Evolutionary conservation across 2,797 vertebrate genomes (phyloP), one percentile per base, ranked within the genome.

Genomic region (Remorina albescens): DNA sequence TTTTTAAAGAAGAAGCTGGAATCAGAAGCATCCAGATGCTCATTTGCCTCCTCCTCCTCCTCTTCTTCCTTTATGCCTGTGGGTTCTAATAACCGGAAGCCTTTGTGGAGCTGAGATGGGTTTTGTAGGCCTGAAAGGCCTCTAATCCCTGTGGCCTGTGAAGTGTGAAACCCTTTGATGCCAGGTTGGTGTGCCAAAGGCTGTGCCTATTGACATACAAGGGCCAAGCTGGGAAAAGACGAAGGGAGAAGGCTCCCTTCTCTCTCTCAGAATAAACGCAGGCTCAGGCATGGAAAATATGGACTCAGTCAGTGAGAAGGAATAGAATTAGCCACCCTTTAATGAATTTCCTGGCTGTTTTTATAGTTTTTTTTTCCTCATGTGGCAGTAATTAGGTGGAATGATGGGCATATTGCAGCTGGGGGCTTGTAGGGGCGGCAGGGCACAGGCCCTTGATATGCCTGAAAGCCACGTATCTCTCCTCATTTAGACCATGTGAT

Each of bases 131-230:
- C 92, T 93, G 92, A 93, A 93, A 93, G 92, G 88, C 91, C 91
- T 90, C 93, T 95, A 95, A 95, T 95, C 94, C 94, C 94, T 91
- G 94, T 93, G 93, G 93, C 91, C 94, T 92, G 87, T 94, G 93
- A 94, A 94, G 93, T 95, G 94, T 95, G 93, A 95, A 95, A 88
- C 93, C 90, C 92, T 95, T 95, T 95, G 94, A 95, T 95, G 94
- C 91, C 92, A 90, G 93, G 91, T 93, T 87, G 90, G 85, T 88
- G 83, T 92, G 90, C 91, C 90, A 92, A 92, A 90, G 91, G 89
- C 91, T 93, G 84, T 91, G 92, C 88, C 93, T 94, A 94, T 95
- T 94, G 93, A 94, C 92, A 94, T 93, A 95, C 91, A 94, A 92
- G 91, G 90, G 85, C 89, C 86, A 88, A 88, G 90, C 90, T 82